phyloP scores from a whole-genome alignment of 2,888 invertebrate genomes.

The Xylota sylvarum region DNA sequence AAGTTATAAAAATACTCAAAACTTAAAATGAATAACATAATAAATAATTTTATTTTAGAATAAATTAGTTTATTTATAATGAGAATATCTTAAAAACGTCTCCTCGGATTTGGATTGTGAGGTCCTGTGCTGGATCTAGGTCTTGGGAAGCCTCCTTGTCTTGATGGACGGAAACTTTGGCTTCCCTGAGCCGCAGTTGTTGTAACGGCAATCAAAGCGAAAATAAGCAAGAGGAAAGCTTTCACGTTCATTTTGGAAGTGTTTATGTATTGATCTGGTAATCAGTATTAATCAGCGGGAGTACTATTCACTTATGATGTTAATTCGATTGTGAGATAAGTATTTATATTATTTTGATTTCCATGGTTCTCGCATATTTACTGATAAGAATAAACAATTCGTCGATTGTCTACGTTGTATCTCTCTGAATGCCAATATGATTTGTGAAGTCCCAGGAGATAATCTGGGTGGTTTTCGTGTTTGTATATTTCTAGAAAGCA shows the following conservation, averaged over 20 bases:
- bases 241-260: not conserved
- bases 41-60: not conserved
- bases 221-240: not conserved
- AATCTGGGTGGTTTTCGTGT: not conserved
- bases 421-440: not conserved
- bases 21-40: too few species aligned
- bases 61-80: not conserved
- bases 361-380: not conserved
- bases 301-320: not conserved
- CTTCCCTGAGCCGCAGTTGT: not conserved
- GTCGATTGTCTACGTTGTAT: too few species aligned
- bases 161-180: not conserved
- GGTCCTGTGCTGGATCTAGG: not conserved
- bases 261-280: not conserved
- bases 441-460: not conserved
- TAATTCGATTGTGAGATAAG: not conserved
- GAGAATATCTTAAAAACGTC: not conserved
- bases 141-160: not conserved
- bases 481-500: too few species aligned
- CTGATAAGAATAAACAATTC: not conserved
- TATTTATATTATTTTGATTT: not conserved
- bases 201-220: not conserved
- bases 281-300: not conserved
- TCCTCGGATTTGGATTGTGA: not conserved
- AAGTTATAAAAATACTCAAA: too few species aligned